Base-by-base conservation (phyloP, 2,113 vertebrate species). In the Typhlomys cinereus region DNA sequence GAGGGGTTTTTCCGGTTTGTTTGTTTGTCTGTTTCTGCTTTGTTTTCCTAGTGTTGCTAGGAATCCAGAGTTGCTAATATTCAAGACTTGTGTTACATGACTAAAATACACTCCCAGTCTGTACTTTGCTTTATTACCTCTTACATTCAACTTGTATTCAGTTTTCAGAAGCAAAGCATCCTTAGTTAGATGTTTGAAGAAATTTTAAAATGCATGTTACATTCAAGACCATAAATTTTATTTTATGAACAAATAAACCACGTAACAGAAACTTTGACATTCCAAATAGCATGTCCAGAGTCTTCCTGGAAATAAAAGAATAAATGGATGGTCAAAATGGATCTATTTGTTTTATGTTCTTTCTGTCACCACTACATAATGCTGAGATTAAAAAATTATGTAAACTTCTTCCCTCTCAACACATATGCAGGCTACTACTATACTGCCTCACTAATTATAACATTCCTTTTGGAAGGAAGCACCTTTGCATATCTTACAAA, bases 111-210 rank as follows among this genome's bases (percentile, higher is more conserved):
- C 23, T 36, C 52, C 48, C 11, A 18, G 17, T 25, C 52, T 29
- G 41, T 34, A 50, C 41, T 94, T 81, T 92, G 75, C 48, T 66
- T 18, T n/a, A 81, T 73, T 82, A 48, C 17, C 84, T 75, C 71
- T 89, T 67, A 94, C 74, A 90, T 50, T 84, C 41, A 46, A 21
- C 36, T 29, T 92, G 5, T 81, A 87, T 76, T 94, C 44, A 61
- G 48, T 76, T 92, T 90, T 71, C n/a, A 91, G 15, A 93, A 78
- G 39, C 18, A 93, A n/a, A 91, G n/a, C n/a, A 95, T 41, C 20
- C 23, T 48, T 85, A 25, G 39, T 25, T 75, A 86, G 23, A 85
- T 70, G 31, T 59, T 34, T 78, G 27, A 79, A 88, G 62, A 39
- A 66, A 73, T 82, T 46, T 87, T 90, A 78, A 89, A 83, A 89